These are phyloP conservation scores for Oophaga pumilio DNA, from an alignment of 2,113 vertebrate genomes.

Conservation along the genomic window DNA sequence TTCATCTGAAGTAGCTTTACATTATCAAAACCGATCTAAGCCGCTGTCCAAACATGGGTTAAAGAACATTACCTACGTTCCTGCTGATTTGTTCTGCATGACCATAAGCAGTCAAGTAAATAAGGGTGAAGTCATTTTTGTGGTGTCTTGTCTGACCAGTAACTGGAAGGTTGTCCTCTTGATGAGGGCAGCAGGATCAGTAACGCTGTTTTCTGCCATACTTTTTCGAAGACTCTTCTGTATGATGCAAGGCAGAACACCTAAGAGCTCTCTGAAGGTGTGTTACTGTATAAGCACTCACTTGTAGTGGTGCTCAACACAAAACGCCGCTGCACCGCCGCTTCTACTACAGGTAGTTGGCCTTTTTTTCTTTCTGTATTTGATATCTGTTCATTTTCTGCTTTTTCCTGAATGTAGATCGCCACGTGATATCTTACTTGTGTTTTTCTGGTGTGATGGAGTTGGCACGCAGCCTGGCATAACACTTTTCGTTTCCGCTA, in stretches of 20 bases:
- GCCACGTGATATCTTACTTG: neutral
- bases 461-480: neutral
- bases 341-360: neutral
- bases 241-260: neutral
- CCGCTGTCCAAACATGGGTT: neutral
- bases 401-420: neutral
- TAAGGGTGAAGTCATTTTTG: neutral
- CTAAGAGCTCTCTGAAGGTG: neutral
- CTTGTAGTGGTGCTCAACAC: neutral
- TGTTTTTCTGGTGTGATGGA: neutral
- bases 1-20: neutral
- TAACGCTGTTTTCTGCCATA: neutral
- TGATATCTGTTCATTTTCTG: too few species aligned
- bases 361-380: neutral
- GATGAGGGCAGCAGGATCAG: neutral
- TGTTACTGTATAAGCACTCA: neutral
- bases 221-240: neutral
- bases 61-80: neutral
- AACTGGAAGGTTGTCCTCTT: neutral
- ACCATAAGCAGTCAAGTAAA: neutral
- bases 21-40: neutral
- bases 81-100: constrained; percentile 2
- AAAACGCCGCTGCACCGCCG: neutral
- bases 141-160: neutral
- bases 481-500: constrained; percentile 24